phyloP scores from a whole-genome alignment of 2,113 vertebrate species.

The Sebastes fasciatus region DNA sequence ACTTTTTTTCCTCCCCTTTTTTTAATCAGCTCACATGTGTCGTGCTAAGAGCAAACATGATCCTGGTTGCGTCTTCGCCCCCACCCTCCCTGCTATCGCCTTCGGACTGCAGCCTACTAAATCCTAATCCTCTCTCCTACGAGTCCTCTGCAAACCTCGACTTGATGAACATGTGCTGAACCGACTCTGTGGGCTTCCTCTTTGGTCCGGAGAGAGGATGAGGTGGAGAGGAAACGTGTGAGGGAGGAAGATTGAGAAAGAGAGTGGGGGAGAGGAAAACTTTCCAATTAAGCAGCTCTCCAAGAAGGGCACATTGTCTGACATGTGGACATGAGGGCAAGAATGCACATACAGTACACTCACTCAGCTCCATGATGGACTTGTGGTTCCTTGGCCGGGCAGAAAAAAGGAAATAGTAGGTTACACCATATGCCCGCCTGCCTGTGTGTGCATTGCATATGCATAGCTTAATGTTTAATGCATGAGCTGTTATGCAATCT shows the following conservation, averaged over 20 bases:
- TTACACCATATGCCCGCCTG: constrained; percentile 65
- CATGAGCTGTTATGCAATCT: constrained; percentile 79
- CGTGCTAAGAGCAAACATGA: constrained; percentile 63
- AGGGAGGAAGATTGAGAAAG: constrained; percentile 30
- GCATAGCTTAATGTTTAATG: constrained; percentile 74
- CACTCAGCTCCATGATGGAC: constrained; percentile 44
- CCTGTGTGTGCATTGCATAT: constrained; percentile 71
- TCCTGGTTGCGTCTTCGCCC: constrained; percentile 37
- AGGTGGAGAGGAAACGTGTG: constrained; percentile 43
- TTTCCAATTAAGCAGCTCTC: constrained; percentile 49
- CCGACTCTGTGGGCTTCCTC: constrained; percentile 35
- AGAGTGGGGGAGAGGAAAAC: constrained; percentile 2
- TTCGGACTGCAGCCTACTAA: constrained; percentile 54
- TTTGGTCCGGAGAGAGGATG: constrained; percentile 33
- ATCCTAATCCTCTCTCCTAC: constrained; percentile 73
- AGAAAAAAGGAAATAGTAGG: constrained; percentile 59
- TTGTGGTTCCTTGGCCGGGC: constrained; percentile 54
- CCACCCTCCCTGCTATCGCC: constrained; percentile 37
- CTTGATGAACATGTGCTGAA: constrained; percentile 68
- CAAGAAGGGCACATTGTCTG: constrained; percentile 32
- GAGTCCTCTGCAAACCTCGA: constrained; percentile 58
- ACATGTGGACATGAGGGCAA: constrained; percentile 27
- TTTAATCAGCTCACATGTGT: constrained; percentile 69
- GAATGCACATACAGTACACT: constrained; percentile 26
- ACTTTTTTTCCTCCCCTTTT: constrained; percentile 21